Base-by-base conservation (phyloP, 2,888 invertebrate species). In the Tridacna crocea region DNA sequence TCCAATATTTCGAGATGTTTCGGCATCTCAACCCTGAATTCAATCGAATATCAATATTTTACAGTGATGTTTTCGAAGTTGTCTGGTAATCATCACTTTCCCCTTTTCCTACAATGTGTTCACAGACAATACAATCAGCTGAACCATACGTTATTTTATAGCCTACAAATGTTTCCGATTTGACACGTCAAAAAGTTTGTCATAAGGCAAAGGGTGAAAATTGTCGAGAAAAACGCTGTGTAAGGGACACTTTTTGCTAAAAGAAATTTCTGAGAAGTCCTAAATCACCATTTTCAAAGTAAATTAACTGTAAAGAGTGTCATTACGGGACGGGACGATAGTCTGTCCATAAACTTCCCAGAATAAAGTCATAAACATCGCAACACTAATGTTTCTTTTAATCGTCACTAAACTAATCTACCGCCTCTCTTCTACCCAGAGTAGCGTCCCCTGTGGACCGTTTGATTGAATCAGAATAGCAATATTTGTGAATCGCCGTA, bases 401-500 rank as follows among this genome's bases (percentile, higher is more conserved):
- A 79, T 79, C 76, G 77, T 75, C 73, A 46, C 75, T 82, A 82
- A 84, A 82, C 77, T 74, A 82, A 82, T 84, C 48, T 70, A 60
- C 27, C 24, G 47, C 51, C 65, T 63, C 65, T 61, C 60, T 65
- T 65, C 26, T 70, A 78, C 70, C 60, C 75, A 46, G 26, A 60
- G 46, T 22, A 19, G 46, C 10, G 22, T 48, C 70, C 81, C 75
- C 82, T 0, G 55, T 17, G 81, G 84, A 79, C 68, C 72, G 46
- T 51, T 79, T 79, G 80, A 84, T 84, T 82, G 74, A 84, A 84
- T 84, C 81, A 75, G 26, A 82, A 79, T 76, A 77, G 75, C 81
- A 75, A 60, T 84, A 84, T 82, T 76, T 76, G 74, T 68, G 73
- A 78, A 84, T 80, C 63, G 72, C 66, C 78, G 80, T 55, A 68